Percentiles rank a stretch among this genome's conserved stretches.
These are phyloP conservation scores for Drosophila sp. DNA, from an alignment of 1,140 invertebrate genomes.

Conservation along the genomic window DNA sequence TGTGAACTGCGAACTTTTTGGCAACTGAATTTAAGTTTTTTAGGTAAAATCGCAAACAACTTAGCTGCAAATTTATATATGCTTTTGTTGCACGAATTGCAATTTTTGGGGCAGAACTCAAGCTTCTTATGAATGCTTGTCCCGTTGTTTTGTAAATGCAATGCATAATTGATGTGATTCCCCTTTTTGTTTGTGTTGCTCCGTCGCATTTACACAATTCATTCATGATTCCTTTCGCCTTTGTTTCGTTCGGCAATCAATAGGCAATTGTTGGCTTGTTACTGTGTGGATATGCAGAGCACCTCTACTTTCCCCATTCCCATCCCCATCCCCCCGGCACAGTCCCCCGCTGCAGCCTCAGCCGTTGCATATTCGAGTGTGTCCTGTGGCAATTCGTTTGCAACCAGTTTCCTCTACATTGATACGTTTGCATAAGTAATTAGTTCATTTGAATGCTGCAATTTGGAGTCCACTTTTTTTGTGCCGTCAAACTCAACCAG, in stretches of 20 bases:
- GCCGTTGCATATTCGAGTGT: constrained; percentile 41
- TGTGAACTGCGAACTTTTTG: background rate
- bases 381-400: constrained; percentile 16
- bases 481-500: background rate
- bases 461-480: background rate
- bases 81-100: background rate
- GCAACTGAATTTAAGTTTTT: background rate
- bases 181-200: background rate
- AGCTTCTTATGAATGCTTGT: background rate
- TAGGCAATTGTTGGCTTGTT: constrained; percentile 51
- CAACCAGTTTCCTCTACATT: constrained; percentile 25
- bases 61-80: background rate
- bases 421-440: constrained; percentile 69
- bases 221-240: constrained; percentile 12
- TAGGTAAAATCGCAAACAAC: too few relatives aligned
- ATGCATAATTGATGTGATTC: constrained; percentile 2
- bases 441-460: constrained; percentile 43
- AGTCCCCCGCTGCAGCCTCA: background rate
- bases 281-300: too few relatives aligned
- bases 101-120: background rate
- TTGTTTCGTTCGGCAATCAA: constrained; percentile 51
- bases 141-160: constrained; percentile 2
- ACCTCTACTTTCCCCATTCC: too few relatives aligned
- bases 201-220: constrained; percentile 1
- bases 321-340: too few relatives aligned